phyloP scores from a whole-genome alignment of 2,797 vertebrate genomes.

The Gadopsis bispinosus region DNA sequence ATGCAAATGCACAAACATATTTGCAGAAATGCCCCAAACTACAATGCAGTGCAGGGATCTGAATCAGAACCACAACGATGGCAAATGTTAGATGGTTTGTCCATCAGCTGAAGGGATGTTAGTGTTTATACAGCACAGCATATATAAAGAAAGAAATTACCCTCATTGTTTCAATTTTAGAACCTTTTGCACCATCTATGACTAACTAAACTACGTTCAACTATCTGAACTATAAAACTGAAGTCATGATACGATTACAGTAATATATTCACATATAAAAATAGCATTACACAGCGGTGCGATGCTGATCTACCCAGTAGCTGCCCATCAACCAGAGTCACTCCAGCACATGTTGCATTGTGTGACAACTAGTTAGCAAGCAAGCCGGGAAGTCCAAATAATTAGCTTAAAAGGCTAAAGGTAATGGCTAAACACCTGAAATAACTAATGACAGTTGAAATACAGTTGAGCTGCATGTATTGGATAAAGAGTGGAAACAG shows the following conservation, averaged over 20 bases:
- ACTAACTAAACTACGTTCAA: neutral
- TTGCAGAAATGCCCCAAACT: neutral
- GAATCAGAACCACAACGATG: conserved; percentile 1
- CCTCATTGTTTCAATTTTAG: neutral
- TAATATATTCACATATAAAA: neutral
- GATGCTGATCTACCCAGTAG: neutral
- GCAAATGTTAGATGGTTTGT: neutral
- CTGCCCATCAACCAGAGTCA: neutral
- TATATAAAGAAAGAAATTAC: neutral
- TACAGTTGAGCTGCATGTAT: too few species aligned
- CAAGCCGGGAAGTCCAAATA: neutral
- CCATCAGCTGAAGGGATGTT: neutral
- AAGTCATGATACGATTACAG: neutral
- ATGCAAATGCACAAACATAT: neutral
- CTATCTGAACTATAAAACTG: neutral
- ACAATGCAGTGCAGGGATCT: neutral
- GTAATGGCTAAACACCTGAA: too few species aligned
- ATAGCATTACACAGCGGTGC: neutral
- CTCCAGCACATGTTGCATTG: neutral
- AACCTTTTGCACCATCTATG: neutral
- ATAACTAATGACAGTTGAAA: too few species aligned
- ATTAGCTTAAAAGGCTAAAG: neutral
- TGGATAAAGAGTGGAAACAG: too few species aligned
- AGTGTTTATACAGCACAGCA: conserved; percentile 12
- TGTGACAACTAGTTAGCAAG: neutral